Percentiles rank a stretch among this genome's conserved stretches.
Conservation (phyloP, 1,140 invertebrate species). For the Hesperophylax magnus region DNA sequence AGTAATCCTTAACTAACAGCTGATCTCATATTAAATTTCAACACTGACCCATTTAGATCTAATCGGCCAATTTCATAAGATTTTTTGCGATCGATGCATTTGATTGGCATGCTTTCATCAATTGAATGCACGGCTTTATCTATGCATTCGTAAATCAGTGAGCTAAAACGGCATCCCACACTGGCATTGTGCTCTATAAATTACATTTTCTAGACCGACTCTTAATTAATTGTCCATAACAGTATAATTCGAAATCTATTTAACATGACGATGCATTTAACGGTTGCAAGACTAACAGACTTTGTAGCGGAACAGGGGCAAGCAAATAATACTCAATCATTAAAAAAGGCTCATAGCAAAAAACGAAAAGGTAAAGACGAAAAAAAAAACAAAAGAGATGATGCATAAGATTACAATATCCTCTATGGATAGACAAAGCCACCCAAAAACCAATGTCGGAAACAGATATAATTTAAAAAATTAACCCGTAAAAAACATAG, state of each 20-base stretch:
- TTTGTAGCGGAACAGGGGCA: neutral
- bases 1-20: no score
- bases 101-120: neutral
- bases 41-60: no score
- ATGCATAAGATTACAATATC: no score
- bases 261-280: conserved; percentile 11
- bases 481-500: no score
- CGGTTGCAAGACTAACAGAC: neutral
- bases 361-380: no score
- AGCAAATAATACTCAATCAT: no score
- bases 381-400: no score
- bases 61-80: neutral
- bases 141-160: neutral
- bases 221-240: conserved; percentile 28
- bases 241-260: neutral
- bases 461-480: no score
- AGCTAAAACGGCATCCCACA: neutral
- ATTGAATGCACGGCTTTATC: neutral
- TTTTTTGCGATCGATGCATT: neutral
- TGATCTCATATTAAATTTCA: no score
- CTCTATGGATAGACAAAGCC: no score
- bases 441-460: no score
- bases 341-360: no score
- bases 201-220: conserved; percentile 13
- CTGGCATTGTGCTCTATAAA: neutral